A percentile compares a stretch with the other conserved stretches of the same genome.
Evolutionary conservation across 2,888 invertebrate genomes (phyloP).

Genomic region (Tipula vernalis): DNA sequence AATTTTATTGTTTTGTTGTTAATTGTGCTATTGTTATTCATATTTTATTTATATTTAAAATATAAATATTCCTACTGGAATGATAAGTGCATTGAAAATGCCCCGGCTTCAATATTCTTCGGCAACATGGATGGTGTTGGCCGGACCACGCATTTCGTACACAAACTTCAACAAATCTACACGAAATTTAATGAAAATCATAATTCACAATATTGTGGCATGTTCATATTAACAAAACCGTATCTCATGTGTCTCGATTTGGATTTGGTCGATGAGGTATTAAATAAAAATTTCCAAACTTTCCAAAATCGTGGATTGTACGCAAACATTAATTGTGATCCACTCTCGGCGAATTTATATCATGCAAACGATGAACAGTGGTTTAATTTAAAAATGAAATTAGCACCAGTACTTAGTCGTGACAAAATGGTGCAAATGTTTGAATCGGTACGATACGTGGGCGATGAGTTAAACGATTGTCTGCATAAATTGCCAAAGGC

Average conservation of each 20-base stretch:
- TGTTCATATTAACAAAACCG: slow-evolving; percentile 14
- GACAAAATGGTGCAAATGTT: slow-evolving; percentile 39
- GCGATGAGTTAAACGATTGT: slow-evolving; percentile 18
- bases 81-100: not conserved
- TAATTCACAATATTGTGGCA: not conserved
- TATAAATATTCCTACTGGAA: not conserved
- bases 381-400: slow-evolving; percentile 34
- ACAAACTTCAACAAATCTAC: not conserved
- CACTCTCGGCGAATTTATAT: slow-evolving; percentile 27
- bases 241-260: slow-evolving; percentile 16
- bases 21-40: not conserved
- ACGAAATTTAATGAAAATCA: not conserved
- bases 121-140: not conserved
- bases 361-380: slow-evolving; percentile 33
- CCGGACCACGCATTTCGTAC: not conserved
- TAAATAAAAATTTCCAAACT: slow-evolving; percentile 30
- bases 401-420: slow-evolving; percentile 38
- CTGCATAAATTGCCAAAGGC: slow-evolving; percentile 16
- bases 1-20: not conserved
- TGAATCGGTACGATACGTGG: slow-evolving; percentile 25
- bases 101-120: not conserved
- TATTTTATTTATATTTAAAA: not conserved
- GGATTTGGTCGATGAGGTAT: slow-evolving; percentile 26
- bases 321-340: slow-evolving; percentile 27
- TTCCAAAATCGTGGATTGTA: slow-evolving; percentile 30